Base-by-base conservation (phyloP, 2,888 invertebrate species). In the Scaptomyza reducta region DNA sequence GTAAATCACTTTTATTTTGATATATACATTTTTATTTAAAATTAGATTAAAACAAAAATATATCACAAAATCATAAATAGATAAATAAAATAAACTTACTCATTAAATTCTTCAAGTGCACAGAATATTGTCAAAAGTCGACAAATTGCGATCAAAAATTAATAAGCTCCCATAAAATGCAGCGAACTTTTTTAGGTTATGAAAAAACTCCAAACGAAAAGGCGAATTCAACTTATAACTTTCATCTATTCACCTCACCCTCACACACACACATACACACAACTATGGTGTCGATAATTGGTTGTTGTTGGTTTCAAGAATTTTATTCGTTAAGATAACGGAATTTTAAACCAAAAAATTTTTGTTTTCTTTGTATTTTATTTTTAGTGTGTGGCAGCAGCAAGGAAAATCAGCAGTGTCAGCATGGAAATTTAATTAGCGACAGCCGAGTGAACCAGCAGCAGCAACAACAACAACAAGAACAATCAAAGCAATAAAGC, bases 351-450 rank as follows among this genome's bases (percentile, higher is more conserved):
- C 60, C n/a, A n/a, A 64, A 64, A 63, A 57, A 57, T 62, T 40
- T 31, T 3, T 10, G 2, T 31, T 31, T 31, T 60, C 27, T 41
- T 63, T 76, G 65, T 73, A 68, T 80, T 88, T 88, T 89, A 84
- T 87, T 87, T 87, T 77, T 89, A 89, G 89, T 80, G 57, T 55
- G 63, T 5, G 10, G 1, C 47, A 47, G 9, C 10, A 45, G 47
- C 58, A 33, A 64, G 31, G 31, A 31, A 31, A 31, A 31, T 60
- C 79, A 64, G 66, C 79, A 76, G 84, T 77, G 77, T 85, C 87
- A 87, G 74, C 79, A 67, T 69, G 59, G 77, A 89, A 89, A 85
- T 87, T 82, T 74, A 89, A 88, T 88, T 89, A 82, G 70, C 77
- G 70, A 79, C 86, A 70, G 47, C 58, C 79, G 70, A 79, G 41